These are phyloP conservation scores for Gila orcuttii DNA, from an alignment of 2,113 vertebrate species.

Conservation along the genomic window DNA sequence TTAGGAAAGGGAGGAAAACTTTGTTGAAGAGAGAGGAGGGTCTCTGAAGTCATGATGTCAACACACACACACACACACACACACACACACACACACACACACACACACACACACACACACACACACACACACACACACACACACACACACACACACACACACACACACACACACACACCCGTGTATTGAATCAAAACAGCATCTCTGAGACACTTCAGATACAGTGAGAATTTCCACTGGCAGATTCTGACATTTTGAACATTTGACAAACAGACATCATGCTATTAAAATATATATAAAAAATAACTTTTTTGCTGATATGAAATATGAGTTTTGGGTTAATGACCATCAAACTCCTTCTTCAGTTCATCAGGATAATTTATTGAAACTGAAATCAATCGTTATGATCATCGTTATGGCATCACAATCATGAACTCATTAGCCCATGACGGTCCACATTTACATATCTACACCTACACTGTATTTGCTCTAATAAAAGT, in stretches of 20 bases:
- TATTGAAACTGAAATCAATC: too few relatives aligned
- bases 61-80: neutral
- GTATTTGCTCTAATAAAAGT: too few relatives aligned
- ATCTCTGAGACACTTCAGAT: neutral
- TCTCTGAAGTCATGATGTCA: slow-evolving; percentile 54
- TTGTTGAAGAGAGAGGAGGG: slow-evolving; percentile 36
- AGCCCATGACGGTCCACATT: too few relatives aligned
- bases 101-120: neutral
- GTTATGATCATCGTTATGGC: too few relatives aligned
- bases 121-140: neutral
- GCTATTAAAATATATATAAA: neutral
- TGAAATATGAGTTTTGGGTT: too few relatives aligned
- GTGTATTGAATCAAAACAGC: slow-evolving; percentile 14
- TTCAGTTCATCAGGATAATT: too few relatives aligned
- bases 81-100: neutral
- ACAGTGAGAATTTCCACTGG: neutral
- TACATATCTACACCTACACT: too few relatives aligned
- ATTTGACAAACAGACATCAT: neutral
- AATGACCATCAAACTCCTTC: too few relatives aligned
- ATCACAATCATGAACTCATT: too few relatives aligned
- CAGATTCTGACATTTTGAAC: neutral
- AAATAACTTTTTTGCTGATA: neutral
- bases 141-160: too few relatives aligned
- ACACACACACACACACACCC: neutral
- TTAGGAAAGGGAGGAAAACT: neutral